phyloP scores from a whole-genome alignment of 2,797 vertebrate genomes.

The Natrix natrix region DNA sequence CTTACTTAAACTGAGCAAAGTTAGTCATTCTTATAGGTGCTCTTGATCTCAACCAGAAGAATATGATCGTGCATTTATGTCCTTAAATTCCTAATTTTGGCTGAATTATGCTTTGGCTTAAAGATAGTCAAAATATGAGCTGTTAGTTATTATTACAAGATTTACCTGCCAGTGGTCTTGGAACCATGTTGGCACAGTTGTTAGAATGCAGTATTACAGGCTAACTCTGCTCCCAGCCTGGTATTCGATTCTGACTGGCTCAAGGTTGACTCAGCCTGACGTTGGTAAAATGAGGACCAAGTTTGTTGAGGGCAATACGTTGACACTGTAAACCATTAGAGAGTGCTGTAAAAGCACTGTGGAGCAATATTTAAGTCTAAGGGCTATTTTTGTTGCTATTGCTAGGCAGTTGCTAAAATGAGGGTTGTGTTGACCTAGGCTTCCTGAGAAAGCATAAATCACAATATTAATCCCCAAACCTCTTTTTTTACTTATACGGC shows the following conservation, averaged over 20 bases:
- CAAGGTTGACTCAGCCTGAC: not conserved
- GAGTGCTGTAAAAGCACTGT: not conserved
- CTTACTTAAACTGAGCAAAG: not conserved
- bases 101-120: not conserved
- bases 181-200: not conserved
- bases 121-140: not conserved
- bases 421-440: not conserved
- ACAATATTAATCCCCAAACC: no score
- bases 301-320: not conserved
- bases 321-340: not conserved
- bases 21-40: not conserved
- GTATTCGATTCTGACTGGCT: not conserved
- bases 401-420: not conserved
- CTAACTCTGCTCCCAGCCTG: not conserved
- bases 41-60: not conserved
- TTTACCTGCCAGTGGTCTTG: conserved; percentile 23
- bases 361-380: not conserved
- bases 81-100: not conserved
- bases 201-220: not conserved
- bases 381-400: not conserved
- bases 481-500: no score
- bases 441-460: no score
- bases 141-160: not conserved
- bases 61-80: not conserved
- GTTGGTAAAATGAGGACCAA: not conserved